Base-by-base conservation (phyloP, 2,113 vertebrate species). In the Sinocyclocheilus rhinocerous region DNA sequence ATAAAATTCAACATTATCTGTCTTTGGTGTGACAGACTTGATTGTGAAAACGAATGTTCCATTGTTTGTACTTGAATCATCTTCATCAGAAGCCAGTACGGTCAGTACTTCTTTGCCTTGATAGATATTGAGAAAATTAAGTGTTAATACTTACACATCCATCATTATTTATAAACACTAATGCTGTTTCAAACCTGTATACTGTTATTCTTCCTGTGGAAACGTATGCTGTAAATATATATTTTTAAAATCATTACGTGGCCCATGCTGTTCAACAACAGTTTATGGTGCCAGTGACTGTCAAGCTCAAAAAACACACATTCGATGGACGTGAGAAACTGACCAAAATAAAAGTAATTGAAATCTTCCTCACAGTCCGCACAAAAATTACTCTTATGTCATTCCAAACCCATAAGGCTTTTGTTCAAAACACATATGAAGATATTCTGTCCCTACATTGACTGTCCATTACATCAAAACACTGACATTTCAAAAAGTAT, bases 1-100 rank as follows among this genome's bases (percentile, higher is more conserved):
- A 77, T 85, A 89, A 85, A 95, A 95, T 78, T 94, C 89, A 8
- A 90, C 48, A 2, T 92, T 89, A 0, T 87, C 42, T 7, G 90
- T 77, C 29, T 65, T 3, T 6, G 94, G 94, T 5, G 33, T 84
- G 12, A 93, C 83, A 10, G 92, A 93, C 26, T 88, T 33, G 55
- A 95, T 91, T 1, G 13, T 84, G 2, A 92, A 88, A n/a, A 39
- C 5, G 84, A 94, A 91, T 1, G 4, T 81, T 4, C 83, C 88
- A 4, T 92, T 90, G 20, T 4, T 13, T 20, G 87, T 87, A 0
- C 1, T 7, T 4, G 15, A 4, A 13, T 88, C 69, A 42, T 90
- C 89, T 0, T n/a, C 1, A 83, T 90, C 89, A 12, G 0, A 0
- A 10, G 87, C 89, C 63, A 33, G 12, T 20, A 88, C 81, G 5